Evolutionary conservation across 1,140 invertebrate species (phyloP), one percentile per base, ranked within the genome.

Genomic region (Sitophilus oryzae): DNA sequence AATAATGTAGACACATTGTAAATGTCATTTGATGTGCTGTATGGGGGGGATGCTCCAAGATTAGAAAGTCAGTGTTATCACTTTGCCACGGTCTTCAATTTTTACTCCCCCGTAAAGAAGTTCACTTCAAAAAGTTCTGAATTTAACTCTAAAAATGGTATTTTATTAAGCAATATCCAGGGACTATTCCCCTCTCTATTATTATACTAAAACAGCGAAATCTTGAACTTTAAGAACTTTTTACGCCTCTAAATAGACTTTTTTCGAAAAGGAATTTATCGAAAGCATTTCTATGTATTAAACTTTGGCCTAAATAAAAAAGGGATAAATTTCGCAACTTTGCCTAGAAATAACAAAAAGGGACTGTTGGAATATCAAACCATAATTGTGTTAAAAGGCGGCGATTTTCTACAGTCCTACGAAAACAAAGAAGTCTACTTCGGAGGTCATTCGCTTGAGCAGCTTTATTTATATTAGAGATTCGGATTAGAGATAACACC

Each of bases 351-450:
- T 52, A 52, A 43, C 49, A 52, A 18, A 43, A 52, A 43, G 42
- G 38, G 38, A 37, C 23, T 21, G 49, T 21, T 52, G 38, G 40
- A 52, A 52, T 52, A 52, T 52, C 49, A 52, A 52, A 52, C 25
- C 25, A 30, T 30, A 30, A 30, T 30, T 30, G 25, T 30, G 11
- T 30, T 30, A 30, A 30, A 11, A 30, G 42, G 25, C 23, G 48
- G 48, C 42, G 50, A 37, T 18, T 52, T 30, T 42, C 23, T 20
- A 25, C n/a, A 35, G 50, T 52, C 40, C 23, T 36, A 15, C 42
- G 23, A 38, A 14, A 42, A 2, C 16, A 40, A 22, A 52, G 25
- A 25, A 43, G 18, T 52, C 44, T 52, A 30, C 22, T 11, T 3
- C 40, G 14, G 25, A 34, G 25, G 25, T 30, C 5, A 11, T 30